Evolutionary conservation across 2,113 vertebrate species (phyloP).

Genomic region (Pollachius pollachius): DNA sequence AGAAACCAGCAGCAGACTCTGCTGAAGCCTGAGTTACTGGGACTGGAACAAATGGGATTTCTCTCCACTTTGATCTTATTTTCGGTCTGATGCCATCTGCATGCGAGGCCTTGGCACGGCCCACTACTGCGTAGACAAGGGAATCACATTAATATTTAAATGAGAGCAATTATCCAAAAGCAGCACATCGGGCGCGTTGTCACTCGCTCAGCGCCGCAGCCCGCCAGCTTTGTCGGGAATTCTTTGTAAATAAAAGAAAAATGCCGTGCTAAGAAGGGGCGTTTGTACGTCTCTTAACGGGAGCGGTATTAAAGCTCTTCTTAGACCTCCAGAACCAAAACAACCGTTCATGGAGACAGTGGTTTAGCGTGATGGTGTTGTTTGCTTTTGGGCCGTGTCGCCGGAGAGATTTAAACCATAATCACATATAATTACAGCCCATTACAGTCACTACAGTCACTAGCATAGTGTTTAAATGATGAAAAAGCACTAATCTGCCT

Average conservation of each 20-base stretch:
- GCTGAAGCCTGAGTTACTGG: constrained; percentile 58
- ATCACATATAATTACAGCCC: constrained; percentile 40
- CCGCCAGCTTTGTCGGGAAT: neutral
- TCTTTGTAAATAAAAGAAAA: too few species aligned
- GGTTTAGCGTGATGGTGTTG: constrained; percentile 19
- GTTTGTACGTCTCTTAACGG: too few species aligned
- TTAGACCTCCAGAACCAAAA: neutral
- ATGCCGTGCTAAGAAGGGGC: too few species aligned
- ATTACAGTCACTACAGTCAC: constrained; percentile 14
- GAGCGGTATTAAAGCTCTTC: too few species aligned
- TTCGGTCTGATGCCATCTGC: constrained; percentile 71
- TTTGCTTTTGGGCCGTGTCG: constrained; percentile 19
- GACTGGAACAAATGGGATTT: constrained; percentile 74
- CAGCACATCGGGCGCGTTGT: constrained; percentile 29
- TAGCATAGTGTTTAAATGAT: constrained; percentile 9
- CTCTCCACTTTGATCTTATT: constrained; percentile 74
- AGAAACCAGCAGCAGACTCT: constrained; percentile 55
- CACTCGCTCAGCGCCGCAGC: constrained; percentile 35
- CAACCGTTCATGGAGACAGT: constrained; percentile 17
- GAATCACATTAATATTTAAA: constrained; percentile 69
- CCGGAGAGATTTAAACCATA: constrained; percentile 32
- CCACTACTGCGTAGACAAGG: constrained; percentile 55
- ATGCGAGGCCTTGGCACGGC: constrained; percentile 45
- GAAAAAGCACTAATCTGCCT: constrained; percentile 21
- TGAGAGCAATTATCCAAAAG: constrained; percentile 65